Base-by-base conservation (phyloP, 2,888 invertebrate species). In the Dascillus cervinus region DNA sequence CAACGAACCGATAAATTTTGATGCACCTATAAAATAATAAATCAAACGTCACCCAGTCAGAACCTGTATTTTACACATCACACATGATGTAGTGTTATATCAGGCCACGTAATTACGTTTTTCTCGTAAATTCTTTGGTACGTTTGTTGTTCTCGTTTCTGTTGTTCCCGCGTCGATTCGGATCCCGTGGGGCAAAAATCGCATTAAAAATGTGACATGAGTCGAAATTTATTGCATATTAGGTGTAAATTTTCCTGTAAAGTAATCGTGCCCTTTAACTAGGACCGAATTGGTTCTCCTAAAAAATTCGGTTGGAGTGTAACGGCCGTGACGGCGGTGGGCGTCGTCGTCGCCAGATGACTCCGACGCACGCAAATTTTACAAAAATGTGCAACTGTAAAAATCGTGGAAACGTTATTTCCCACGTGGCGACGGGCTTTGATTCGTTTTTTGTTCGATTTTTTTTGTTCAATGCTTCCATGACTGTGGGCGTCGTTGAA, bases 11-110 rank as follows among this genome's bases (percentile, higher is more conserved):
- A 43, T 37, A 40, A 43, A 43, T 37, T 44, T 44, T 36, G 46
- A 39, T 46, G 44, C 45, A 47, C 48, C 47, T 44, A 47, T 38
- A 47, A 47, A 41, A 49, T 46, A 49, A 54, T 54, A 54, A 54
- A 54, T 54, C 54, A 54, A 52, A 46, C 49, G 44, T 45, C 45
- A 45, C 38, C 48, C 39, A 36, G 36, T 45, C 46, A 43, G 31
- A 52, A 49, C 50, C 53, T 48, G 52, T 59, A 57, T 53, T 60
- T 60, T 60, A 53, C 52, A 53, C 56, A 59, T 60, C 58, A 59
- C 51, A 50, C 46, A 56, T 60, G 60, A 60, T 60, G 51, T 59
- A 60, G 58, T 58, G 59, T 53, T 56, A 50, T 53, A 54, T 53
- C 50, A 47, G 48, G 40, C 49, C 47, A 48, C 46, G 44, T 52